Evolutionary conservation across 2,888 invertebrate genomes (phyloP).

Genomic region (Hypolimnas misippus): DNA sequence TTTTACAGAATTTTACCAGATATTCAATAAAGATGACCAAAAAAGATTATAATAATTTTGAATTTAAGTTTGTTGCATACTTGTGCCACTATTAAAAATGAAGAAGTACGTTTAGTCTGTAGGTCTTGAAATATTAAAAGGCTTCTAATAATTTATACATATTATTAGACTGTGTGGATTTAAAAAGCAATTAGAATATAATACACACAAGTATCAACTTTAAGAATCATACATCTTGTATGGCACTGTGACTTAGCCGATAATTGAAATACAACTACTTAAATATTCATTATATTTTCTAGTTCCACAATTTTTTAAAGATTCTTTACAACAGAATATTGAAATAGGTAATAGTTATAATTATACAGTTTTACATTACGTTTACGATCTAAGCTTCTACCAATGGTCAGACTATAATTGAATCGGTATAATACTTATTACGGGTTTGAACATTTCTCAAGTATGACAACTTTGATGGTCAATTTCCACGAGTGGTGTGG

Average conservation of each 20-base stretch:
- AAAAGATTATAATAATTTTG: conserved; percentile 23
- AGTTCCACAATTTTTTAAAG: conserved; percentile 2
- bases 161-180: neutral
- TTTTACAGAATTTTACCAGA: conserved; percentile 37
- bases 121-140: no score
- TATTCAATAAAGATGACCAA: conserved; percentile 15
- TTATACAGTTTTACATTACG: conserved; percentile 1
- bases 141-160: neutral
- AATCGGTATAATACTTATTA: conserved; percentile 10
- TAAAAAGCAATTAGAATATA: neutral
- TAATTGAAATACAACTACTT: conserved; percentile 18
- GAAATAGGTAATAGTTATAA: neutral
- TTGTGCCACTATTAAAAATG: neutral
- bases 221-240: conserved; percentile 20
- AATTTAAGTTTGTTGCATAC: neutral
- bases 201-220: conserved; percentile 1
- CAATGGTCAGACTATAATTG: conserved; percentile 10
- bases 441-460: neutral
- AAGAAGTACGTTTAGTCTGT: no score
- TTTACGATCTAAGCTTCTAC: conserved; percentile 11
- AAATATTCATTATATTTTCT: conserved; percentile 12
- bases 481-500: neutral
- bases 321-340: neutral
- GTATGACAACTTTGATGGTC: neutral
- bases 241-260: conserved; percentile 39